A percentile compares a stretch with the other conserved stretches of the same genome.
These are phyloP conservation scores for Aphrophora alni DNA, from an alignment of 2,888 invertebrate species.

Conservation along the genomic window DNA sequence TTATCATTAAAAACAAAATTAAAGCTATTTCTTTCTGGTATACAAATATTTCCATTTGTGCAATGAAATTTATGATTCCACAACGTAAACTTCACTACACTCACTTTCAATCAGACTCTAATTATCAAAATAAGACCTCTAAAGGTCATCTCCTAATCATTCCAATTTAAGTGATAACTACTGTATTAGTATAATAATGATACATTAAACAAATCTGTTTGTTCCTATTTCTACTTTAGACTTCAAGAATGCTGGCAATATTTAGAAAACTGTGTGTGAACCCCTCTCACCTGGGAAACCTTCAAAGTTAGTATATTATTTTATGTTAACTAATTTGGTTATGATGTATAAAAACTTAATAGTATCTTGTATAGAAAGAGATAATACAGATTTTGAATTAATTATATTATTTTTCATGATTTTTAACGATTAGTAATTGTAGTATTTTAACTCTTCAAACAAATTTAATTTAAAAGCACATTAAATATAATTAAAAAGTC, in stretches of 20 bases:
- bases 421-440: too few species aligned
- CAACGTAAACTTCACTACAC: background rate
- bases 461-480: too few species aligned
- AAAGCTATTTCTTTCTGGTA: background rate
- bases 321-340: too few species aligned
- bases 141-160: background rate
- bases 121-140: background rate
- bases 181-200: background rate
- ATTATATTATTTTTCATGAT: too few species aligned
- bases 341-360: too few species aligned
- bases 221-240: background rate
- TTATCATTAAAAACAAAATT: background rate
- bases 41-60: background rate
- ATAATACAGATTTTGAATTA: too few species aligned
- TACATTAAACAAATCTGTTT: background rate
- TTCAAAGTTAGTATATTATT: background rate
- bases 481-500: too few species aligned
- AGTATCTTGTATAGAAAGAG: too few species aligned
- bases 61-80: background rate
- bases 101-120: background rate
- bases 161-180: background rate
- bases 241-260: background rate
- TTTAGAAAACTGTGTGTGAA: background rate
- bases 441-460: too few species aligned
- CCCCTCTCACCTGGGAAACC: background rate